phyloP scores from a whole-genome alignment of 2,888 invertebrate genomes.

The Brassicogethes aeneus region DNA sequence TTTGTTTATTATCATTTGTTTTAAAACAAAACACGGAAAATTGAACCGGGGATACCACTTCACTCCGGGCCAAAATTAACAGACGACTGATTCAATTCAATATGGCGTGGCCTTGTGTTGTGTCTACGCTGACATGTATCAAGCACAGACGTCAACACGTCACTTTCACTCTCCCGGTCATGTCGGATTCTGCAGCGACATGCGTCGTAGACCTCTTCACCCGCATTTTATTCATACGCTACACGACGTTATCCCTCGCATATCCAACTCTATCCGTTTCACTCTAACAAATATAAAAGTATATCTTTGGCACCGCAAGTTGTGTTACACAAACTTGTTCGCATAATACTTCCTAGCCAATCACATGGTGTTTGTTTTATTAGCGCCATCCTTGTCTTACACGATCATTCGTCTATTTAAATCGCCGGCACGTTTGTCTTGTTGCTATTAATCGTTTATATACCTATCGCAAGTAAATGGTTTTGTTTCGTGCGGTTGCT shows the following conservation, averaged over 20 bases:
- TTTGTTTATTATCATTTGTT: constrained; percentile 12
- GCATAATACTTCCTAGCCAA: constrained; percentile 21
- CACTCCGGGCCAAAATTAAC: constrained; percentile 47
- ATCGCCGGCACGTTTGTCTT: constrained; percentile 5
- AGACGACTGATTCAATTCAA: constrained; percentile 50
- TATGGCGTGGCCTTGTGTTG: constrained; percentile 49
- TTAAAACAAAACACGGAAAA: constrained; percentile 29
- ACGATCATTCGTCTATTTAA: too few species aligned
- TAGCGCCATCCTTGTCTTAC: constrained; percentile 15
- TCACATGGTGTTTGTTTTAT: constrained; percentile 16
- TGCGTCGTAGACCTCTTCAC: constrained; percentile 15
- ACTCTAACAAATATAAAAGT: constrained; percentile 18
- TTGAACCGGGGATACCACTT: constrained; percentile 30
- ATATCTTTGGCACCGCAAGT: constrained; percentile 15
- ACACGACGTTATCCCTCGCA: constrained; percentile 21
- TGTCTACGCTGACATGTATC: constrained; percentile 16
- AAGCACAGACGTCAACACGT: constrained; percentile 16
- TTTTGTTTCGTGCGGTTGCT: background rate
- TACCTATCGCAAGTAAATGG: constrained; percentile 11
- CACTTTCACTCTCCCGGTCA: constrained; percentile 10
- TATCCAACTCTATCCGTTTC: constrained; percentile 16
- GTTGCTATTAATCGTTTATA: constrained; percentile 16
- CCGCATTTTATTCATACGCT: constrained; percentile 30
- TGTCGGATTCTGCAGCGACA: constrained; percentile 10
- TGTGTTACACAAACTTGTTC: constrained; percentile 15